Evolutionary conservation across 2,113 vertebrate species (phyloP), one percentile per base, ranked within the genome.

Genomic region (Xyrauchen texanus): DNA sequence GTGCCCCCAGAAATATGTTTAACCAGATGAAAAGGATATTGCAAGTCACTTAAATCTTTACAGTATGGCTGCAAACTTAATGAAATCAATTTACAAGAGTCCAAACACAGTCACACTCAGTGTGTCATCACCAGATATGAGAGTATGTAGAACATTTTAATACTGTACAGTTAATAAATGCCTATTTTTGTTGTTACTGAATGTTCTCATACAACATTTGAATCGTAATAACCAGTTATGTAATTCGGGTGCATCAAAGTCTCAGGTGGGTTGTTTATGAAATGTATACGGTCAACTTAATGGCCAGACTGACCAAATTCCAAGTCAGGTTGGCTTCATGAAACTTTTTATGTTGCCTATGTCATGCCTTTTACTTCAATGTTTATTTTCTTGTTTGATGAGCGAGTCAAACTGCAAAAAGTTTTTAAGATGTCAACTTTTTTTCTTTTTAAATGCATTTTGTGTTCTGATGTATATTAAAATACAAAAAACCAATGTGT

Each of bases 381-480:
- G 72, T 63, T 75, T 75, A 63, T 51, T 49, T 63, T 51, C 15
- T 63, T 75, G 57, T 16, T 62, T 72, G 4, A 57, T n/a, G 53
- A 45, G 21, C 0, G 3, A 61, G 16, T 51, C 45, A 9, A 9
- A 62, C 15, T 57, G 8, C 2, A 42, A 34, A 44, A 7, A 8
- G 49, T 79, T 16, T 79, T 44, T 62, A 57, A 15, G 52, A 12
- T 66, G 77, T 83, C 53, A 53, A 44, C 55, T 67, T 79, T 51
- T 45, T 58, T 81, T 60, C 13, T 15, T 2, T 81, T 62, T 78
- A 75, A 78, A 78, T 81, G 58, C 58, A 1, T 34, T 34, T 34
- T 34, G 21, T 78, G 16, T 47, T 75, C 73, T 81, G 21, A 44
- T 78, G 10, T 71, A 58, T 71, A 81, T 75, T 78, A 81, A 84